Percentiles rank a stretch among this genome's conserved stretches.
phyloP scores from a whole-genome alignment of 2,113 vertebrate species.

The Heptranchias perlo region DNA sequence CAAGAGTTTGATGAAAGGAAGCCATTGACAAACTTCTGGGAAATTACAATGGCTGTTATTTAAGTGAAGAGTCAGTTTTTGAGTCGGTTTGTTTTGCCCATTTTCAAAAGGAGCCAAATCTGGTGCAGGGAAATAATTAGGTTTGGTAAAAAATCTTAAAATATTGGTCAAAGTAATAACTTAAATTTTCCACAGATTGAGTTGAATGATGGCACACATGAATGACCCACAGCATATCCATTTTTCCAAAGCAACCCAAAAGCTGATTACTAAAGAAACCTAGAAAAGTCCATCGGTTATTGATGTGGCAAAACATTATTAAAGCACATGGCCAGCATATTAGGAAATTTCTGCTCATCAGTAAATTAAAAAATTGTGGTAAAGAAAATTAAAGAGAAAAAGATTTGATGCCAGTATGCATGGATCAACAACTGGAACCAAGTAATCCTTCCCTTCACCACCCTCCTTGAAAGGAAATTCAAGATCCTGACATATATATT shows the following conservation, averaged over 20 bases:
- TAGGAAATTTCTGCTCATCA: neutral
- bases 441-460: neutral
- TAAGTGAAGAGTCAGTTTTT: conserved; percentile 22
- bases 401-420: neutral
- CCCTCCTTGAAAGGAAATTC: neutral
- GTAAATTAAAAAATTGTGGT: neutral
- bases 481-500: neutral
- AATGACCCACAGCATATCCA: neutral
- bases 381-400: neutral
- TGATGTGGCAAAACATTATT: neutral
- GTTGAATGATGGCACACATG: neutral
- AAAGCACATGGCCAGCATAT: neutral
- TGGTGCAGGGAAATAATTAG: neutral
- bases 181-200: neutral
- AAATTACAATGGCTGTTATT: conserved; percentile 22
- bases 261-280: neutral
- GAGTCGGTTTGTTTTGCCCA: neutral
- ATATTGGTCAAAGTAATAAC: neutral
- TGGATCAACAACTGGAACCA: neutral
- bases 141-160: neutral
- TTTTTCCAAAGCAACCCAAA: neutral
- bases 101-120: conserved; percentile 17
- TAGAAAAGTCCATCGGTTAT: neutral
- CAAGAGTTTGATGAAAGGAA: conserved; percentile 28
- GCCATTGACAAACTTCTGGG: conserved; percentile 10